Percentiles rank a stretch among this genome's conserved stretches.
phyloP scores from a whole-genome alignment of 30 jellyfish, hydroid and myxozoan species.

The Rhopilema esculentum region DNA sequence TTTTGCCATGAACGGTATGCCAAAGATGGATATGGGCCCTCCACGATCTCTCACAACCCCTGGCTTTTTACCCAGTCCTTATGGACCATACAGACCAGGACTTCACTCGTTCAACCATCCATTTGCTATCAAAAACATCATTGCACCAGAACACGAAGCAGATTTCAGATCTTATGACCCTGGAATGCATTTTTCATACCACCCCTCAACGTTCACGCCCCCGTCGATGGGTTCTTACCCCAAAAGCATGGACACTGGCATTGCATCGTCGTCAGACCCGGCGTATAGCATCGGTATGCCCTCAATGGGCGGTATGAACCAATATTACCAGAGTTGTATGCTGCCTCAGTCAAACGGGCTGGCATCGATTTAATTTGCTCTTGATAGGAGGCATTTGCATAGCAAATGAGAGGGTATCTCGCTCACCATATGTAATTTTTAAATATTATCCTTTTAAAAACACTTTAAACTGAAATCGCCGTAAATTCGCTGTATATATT shows the following conservation, averaged over 20 bases:
- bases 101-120: constrained; percentile 99
- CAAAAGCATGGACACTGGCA: constrained; percentile 89
- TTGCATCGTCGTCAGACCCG: constrained; percentile 90
- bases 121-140: constrained; percentile 98
- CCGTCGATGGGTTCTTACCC: constrained; percentile 89
- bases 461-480: background rate
- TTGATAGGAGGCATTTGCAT: constrained; percentile 41
- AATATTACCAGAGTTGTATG: constrained; percentile 97
- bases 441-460: constrained; percentile 53
- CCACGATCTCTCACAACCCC: constrained; percentile 86
- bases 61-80: constrained; percentile 96
- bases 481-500: constrained; percentile 32
- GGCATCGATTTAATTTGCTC: constrained; percentile 57
- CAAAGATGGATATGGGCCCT: constrained; percentile 92
- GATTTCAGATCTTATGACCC: constrained; percentile 98
- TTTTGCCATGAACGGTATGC: constrained; percentile 75
- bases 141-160: constrained; percentile 99
- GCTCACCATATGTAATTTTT: constrained; percentile 37
- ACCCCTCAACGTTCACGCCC: constrained; percentile 95
- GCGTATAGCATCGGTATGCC: constrained; percentile 80
- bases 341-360: constrained; percentile 92
- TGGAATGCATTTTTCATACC: constrained; percentile 97
- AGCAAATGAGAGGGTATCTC: constrained; percentile 40
- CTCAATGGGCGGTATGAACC: constrained; percentile 86
- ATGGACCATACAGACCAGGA: constrained; percentile 98